phyloP scores from a whole-genome alignment of 2,113 vertebrate species.

The Anhinga anhinga region DNA sequence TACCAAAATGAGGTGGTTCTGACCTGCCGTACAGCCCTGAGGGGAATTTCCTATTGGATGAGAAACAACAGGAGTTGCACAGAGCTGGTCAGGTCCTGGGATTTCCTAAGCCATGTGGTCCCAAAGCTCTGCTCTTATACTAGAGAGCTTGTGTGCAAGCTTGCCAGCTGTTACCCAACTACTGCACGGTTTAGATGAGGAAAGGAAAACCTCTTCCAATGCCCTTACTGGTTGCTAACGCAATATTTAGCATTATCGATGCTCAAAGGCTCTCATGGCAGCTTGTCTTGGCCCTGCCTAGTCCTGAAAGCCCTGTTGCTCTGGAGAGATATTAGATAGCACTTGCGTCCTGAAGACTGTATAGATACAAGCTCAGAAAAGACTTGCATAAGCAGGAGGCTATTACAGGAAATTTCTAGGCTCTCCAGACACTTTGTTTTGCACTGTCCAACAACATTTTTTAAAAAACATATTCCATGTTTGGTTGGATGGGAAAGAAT shows the following conservation, averaged over 20 bases:
- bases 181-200: not conserved
- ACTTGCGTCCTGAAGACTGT: not conserved
- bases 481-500: not conserved
- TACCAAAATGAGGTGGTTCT: not conserved
- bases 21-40: not conserved
- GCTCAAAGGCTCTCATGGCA: not conserved
- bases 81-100: not conserved
- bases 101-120: not conserved
- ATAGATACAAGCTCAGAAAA: not conserved
- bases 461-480: not conserved
- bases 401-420: not conserved
- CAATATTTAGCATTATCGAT: not conserved
- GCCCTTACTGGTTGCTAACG: not conserved
- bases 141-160: not conserved
- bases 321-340: not conserved
- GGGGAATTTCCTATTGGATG: not conserved
- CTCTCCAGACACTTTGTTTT: not conserved
- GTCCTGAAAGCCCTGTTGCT: not conserved
- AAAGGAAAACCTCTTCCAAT: not conserved
- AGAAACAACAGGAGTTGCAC: not conserved
- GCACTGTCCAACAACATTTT: not conserved
- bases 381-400: not conserved
- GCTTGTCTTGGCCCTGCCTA: not conserved
- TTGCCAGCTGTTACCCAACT: not conserved
- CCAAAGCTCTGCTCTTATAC: not conserved